These are phyloP conservation scores for Steatornis caripensis DNA, from an alignment of 2,113 vertebrate genomes.

Conservation along the genomic window DNA sequence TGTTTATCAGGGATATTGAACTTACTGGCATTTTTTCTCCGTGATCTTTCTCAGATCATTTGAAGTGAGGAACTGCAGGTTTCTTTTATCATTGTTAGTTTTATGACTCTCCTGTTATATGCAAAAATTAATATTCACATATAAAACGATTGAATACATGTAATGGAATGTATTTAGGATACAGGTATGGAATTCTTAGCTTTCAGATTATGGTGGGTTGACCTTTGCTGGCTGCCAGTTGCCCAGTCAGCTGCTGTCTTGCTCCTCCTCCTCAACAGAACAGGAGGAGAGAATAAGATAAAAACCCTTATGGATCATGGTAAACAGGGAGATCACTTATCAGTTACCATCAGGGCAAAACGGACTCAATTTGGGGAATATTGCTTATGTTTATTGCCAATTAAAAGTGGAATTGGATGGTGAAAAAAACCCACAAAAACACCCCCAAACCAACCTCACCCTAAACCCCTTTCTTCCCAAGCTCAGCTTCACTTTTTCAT, in stretches of 20 bases:
- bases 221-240: not conserved
- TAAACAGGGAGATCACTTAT: not conserved
- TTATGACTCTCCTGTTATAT: not conserved
- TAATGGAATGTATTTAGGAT: not conserved
- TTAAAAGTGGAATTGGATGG: not conserved
- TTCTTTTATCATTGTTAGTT: not conserved
- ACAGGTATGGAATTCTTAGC: not conserved
- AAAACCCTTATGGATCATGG: not conserved
- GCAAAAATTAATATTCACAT: not conserved
- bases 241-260: not conserved
- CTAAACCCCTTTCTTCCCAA: not conserved
- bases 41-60: not conserved
- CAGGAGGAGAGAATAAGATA: not conserved
- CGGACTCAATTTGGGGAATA: not conserved
- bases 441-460: no score
- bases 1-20: not conserved
- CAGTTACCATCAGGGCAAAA: rapidly evolving
- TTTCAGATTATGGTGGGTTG: not conserved
- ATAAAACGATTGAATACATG: not conserved
- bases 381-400: not conserved
- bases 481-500: no score
- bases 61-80: not conserved
- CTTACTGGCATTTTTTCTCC: not conserved
- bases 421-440: no score
- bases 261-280: not conserved